Conservation (phyloP, 2,888 invertebrate genomes). For the Drosophila acutilabella region DNA sequence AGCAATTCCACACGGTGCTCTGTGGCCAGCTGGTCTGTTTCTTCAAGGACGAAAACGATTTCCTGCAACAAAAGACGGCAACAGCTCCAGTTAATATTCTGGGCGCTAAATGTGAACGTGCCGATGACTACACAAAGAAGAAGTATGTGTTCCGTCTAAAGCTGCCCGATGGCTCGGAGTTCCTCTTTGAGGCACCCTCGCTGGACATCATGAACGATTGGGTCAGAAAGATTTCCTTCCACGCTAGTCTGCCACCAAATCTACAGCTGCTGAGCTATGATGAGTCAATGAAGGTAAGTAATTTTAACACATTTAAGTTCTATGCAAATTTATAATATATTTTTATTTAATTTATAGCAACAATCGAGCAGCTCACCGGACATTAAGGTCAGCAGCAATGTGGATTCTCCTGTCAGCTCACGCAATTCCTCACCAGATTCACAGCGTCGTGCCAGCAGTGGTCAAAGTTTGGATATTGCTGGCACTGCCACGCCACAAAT, state of each 20-base stretch:
- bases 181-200: constrained; percentile 92
- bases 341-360: constrained; percentile 73
- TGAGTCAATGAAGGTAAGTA: constrained; percentile 87
- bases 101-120: constrained; percentile 92
- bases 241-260: constrained; percentile 95
- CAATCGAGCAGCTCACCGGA: constrained; percentile 85
- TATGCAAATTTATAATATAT: too few relatives aligned
- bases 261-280: constrained; percentile 94
- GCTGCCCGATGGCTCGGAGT: constrained; percentile 96
- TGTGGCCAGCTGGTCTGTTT: constrained; percentile 99
- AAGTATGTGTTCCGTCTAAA: constrained; percentile 96
- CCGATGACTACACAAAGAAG: constrained; percentile 97
- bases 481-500: constrained; percentile 86
- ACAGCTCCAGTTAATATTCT: constrained; percentile 93
- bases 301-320: too few relatives aligned
- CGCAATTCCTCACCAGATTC: constrained; percentile 87
- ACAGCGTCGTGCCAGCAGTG: constrained; percentile 83
- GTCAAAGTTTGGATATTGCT: constrained; percentile 80
- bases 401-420: constrained; percentile 87
- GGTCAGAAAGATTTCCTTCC: constrained; percentile 96
- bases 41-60: constrained; percentile 97
- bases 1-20: constrained; percentile 96
- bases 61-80: constrained; percentile 94
- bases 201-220: constrained; percentile 93
- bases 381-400: constrained; percentile 83